Percentiles rank a stretch among this genome's conserved stretches.
Evolutionary conservation across 1,140 invertebrate species (phyloP).

Genomic region (Dinothrombium tinctorium): DNA sequence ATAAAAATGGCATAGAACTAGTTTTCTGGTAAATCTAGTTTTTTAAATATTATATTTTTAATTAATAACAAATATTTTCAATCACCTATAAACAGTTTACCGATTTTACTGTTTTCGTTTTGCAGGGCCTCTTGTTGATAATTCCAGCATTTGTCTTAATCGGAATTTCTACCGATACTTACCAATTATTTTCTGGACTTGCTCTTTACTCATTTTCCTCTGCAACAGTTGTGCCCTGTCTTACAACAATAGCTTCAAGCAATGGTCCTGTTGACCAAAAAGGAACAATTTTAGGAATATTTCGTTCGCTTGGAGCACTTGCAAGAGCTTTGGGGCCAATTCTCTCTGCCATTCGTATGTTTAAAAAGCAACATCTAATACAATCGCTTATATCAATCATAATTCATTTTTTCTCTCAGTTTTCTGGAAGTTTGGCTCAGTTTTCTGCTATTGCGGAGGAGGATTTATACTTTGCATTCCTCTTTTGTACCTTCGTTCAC

Average conservation of each 20-base stretch:
- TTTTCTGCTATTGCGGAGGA: conserved; percentile 16
- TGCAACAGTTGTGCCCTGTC: conserved; percentile 74
- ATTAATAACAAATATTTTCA: background rate
- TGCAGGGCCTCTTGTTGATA: conserved; percentile 54
- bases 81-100: too few species aligned
- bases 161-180: conserved; percentile 35
- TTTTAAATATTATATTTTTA: too few species aligned
- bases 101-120: too few species aligned
- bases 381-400: background rate
- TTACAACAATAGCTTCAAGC: conserved; percentile 64
- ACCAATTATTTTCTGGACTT: conserved; percentile 48
- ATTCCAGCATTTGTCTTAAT: conserved; percentile 69
- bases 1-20: too few species aligned
- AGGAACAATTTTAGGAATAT: conserved; percentile 73
- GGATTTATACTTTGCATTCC: conserved; percentile 16
- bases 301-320: conserved; percentile 73
- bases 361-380: background rate
- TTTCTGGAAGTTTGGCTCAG: conserved; percentile 18
- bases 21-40: too few species aligned
- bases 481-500: too few species aligned
- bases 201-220: conserved; percentile 72
- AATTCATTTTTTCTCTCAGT: conserved; percentile 1
- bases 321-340: conserved; percentile 76
- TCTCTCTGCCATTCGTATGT: conserved; percentile 33
- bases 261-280: conserved; percentile 59